Evolutionary conservation across 2,113 vertebrate species (phyloP).

Genomic region (Tiliqua scincoides): DNA sequence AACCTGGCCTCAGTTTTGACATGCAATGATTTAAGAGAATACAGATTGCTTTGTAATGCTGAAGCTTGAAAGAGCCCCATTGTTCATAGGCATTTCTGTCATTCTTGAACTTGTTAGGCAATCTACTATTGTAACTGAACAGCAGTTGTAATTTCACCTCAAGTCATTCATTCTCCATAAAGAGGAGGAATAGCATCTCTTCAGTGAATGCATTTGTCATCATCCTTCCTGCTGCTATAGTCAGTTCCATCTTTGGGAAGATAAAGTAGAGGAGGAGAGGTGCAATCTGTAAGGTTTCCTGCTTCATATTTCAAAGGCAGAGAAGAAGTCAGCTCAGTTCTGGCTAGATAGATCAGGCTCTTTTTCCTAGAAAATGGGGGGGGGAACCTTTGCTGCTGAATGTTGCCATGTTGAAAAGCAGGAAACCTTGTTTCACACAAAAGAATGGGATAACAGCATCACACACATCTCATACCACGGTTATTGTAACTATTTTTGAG

Average conservation of each 20-base stretch:
- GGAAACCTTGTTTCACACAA: neutral
- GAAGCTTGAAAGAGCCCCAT: neutral
- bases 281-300: neutral
- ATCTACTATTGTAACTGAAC: neutral
- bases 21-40: neutral
- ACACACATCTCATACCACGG: neutral
- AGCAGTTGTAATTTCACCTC: neutral
- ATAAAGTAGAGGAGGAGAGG: constrained; percentile 19
- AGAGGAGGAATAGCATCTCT: constrained; percentile 9
- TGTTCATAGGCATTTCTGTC: constrained; percentile 6
- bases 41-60: neutral
- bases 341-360: neutral
- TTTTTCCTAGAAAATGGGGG: neutral
- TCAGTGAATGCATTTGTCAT: neutral
- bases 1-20: neutral
- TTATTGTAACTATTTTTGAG: neutral
- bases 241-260: neutral
- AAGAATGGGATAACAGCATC: neutral
- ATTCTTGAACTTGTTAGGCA: neutral
- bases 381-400: neutral
- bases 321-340: neutral
- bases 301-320: constrained; percentile 24
- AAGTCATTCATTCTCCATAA: constrained; percentile 12
- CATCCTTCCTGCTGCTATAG: neutral
- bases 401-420: neutral